phyloP scores from a whole-genome alignment of 2,113 vertebrate genomes.

The Mobula birostris region DNA sequence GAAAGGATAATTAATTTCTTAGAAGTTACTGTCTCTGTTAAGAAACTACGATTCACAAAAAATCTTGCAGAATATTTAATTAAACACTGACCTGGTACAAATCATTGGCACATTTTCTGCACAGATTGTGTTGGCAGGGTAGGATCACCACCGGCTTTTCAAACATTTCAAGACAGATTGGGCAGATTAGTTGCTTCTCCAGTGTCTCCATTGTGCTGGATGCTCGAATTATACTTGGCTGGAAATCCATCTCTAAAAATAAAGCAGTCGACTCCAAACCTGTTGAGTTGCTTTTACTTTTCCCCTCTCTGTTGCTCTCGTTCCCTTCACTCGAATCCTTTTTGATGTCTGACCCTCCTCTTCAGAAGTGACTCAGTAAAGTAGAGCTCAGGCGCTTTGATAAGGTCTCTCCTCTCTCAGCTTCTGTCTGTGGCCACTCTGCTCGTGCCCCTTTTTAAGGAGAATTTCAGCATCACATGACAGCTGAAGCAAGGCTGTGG shows the following conservation, averaged over 20 bases:
- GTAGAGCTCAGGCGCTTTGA: constrained; percentile 37
- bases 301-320: not conserved
- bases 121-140: constrained; percentile 94
- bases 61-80: not conserved
- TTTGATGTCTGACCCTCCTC: constrained; percentile 43
- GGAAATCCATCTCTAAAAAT: constrained; percentile 58
- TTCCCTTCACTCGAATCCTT: constrained; percentile 47
- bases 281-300: not conserved
- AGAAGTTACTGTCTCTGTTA: not conserved
- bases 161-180: constrained; percentile 97
- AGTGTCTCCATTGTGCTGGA: constrained; percentile 78
- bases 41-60: not conserved
- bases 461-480: constrained; percentile 39
- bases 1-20: not conserved
- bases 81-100: constrained; percentile 72
- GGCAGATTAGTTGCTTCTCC: constrained; percentile 94
- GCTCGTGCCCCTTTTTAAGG: constrained; percentile 37
- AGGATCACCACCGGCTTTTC: constrained; percentile 94
- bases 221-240: constrained; percentile 58
- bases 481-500: constrained; percentile 36
- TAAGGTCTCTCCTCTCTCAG: constrained; percentile 37
- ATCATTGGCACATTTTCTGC: constrained; percentile 87
- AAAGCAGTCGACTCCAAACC: too few species aligned
- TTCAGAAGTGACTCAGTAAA: constrained; percentile 21
- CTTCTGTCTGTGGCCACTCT: constrained; percentile 16